Evolutionary conservation across 37 sponge, comb jelly and placozoan species (phyloP), one percentile per base, ranked within the genome.

Genomic region (Oopsacas minuta): DNA sequence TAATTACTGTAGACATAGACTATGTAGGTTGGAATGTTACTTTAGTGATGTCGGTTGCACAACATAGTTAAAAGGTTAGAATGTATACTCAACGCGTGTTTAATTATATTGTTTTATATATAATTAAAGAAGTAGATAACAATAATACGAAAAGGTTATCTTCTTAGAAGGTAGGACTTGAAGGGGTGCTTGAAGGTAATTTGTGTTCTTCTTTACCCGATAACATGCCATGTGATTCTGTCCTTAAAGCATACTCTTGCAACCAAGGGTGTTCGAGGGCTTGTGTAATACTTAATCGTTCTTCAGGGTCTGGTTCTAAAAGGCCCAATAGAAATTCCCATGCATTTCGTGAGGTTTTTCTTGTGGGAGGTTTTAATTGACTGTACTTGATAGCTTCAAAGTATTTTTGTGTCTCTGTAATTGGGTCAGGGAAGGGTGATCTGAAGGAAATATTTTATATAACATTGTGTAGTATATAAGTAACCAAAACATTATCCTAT

Each of bases 161-260:
- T 61, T 61, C 28, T 61, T 61, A 61, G 20, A 20, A 61, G 28
- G 30, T n/a, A 61, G 75, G 75, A 61, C 75, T 61, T 61, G 75
- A 20, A 61, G 75, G 75, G 51, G 12, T 46, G 75, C 22, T 61
- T n/a, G 75, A 61, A 3, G 75, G 75, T 10, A 61, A n/a, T n/a
- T 61, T 61, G 75, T 61, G 75, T 61, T 61, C 75, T 61, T 61
- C 75, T 61, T 61, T 61, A 61, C 75, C 28, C 28, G 75, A 61
- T 12, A 61, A 61, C 75, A 61, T 61, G 22, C 75, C 75, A n/a
- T 61, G 75, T 61, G 75, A 61, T 61, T 61, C 75, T 61, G 75
- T 61, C 28, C 75, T 61, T 34, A 61, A 12, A 61, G 75, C 75
- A 12, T 61, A 61, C 75, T 61, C 75, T 61, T 61, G 75, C 28